Conservation (phyloP, 2,888 invertebrate species). For the Synergus umbraculus region DNA sequence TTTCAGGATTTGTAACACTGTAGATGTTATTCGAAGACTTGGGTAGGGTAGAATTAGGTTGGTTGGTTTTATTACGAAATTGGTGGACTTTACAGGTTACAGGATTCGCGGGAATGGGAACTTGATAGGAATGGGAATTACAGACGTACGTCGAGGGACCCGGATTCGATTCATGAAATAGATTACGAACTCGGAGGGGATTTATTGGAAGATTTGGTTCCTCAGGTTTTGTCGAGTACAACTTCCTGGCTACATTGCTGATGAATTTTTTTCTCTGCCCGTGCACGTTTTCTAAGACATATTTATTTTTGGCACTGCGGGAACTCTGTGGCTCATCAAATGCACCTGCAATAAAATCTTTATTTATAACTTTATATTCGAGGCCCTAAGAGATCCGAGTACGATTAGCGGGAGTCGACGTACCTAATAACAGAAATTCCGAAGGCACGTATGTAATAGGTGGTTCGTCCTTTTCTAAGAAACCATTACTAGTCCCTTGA, state of each 20-base stretch:
- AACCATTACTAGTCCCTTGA: slow-evolving; percentile 3
- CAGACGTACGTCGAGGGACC: slow-evolving; percentile 64
- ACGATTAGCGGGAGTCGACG: too few relatives aligned
- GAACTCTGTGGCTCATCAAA: background rate
- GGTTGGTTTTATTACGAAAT: slow-evolving; percentile 48
- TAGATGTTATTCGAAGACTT: slow-evolving; percentile 1
- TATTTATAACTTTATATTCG: too few relatives aligned
- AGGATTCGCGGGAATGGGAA: slow-evolving; percentile 51
- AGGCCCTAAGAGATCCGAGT: too few relatives aligned
- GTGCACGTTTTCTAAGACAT: slow-evolving; percentile 45
- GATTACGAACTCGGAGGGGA: slow-evolving; percentile 63
- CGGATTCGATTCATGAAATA: slow-evolving; percentile 66
- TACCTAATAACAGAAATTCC: slow-evolving; percentile 10
- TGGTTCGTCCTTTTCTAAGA: slow-evolving; percentile 3
- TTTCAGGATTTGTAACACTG: slow-evolving; percentile 17
- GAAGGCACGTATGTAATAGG: slow-evolving; percentile 25
- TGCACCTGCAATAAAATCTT: slow-evolving; percentile 15
- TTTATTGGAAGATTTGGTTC: slow-evolving; percentile 57
- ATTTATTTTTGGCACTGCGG: slow-evolving; percentile 28
- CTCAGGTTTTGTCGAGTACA: slow-evolving; percentile 7
- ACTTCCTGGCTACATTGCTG: slow-evolving; percentile 24
- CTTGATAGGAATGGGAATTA: slow-evolving; percentile 28
- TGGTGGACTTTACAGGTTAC: slow-evolving; percentile 64
- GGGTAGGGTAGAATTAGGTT: background rate
- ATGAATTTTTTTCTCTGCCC: slow-evolving; percentile 24